Conservation (phyloP, 1,140 invertebrate genomes). For the Andricus grossulariae region DNA sequence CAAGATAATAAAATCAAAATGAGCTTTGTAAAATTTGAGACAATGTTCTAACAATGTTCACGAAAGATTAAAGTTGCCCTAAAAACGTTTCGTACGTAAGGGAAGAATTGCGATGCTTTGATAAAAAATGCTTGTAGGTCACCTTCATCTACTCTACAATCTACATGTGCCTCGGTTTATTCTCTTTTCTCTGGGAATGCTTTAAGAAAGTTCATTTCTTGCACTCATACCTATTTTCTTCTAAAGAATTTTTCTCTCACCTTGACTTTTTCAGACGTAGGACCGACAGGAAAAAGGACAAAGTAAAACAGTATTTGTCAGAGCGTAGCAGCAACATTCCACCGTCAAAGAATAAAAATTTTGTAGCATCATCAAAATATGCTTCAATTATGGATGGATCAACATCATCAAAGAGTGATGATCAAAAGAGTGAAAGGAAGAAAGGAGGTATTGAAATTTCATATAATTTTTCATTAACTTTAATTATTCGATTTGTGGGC, state of each 20-base stretch:
- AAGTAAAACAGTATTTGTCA: slow-evolving; percentile 3
- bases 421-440: not conserved
- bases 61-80: too few species aligned
- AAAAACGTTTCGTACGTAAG: too few species aligned
- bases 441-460: not conserved
- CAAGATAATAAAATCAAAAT: too few species aligned
- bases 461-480: not conserved
- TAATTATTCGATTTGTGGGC: too few species aligned
- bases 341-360: not conserved
- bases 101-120: too few species aligned
- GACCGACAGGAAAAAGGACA: not conserved
- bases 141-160: too few species aligned
- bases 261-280: not conserved
- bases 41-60: too few species aligned
- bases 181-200: too few species aligned
- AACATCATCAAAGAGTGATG: not conserved
- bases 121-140: too few species aligned
- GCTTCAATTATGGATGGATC: not conserved
- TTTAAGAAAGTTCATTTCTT: too few species aligned
- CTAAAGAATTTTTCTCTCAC: not conserved
- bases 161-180: too few species aligned
- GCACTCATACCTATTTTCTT: not conserved
- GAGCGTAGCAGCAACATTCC: not conserved
- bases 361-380: not conserved
- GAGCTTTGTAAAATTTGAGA: too few species aligned